These are phyloP conservation scores for Cebus imitator DNA, from an alignment of 2,113 vertebrate genomes.

Conservation along the genomic window DNA sequence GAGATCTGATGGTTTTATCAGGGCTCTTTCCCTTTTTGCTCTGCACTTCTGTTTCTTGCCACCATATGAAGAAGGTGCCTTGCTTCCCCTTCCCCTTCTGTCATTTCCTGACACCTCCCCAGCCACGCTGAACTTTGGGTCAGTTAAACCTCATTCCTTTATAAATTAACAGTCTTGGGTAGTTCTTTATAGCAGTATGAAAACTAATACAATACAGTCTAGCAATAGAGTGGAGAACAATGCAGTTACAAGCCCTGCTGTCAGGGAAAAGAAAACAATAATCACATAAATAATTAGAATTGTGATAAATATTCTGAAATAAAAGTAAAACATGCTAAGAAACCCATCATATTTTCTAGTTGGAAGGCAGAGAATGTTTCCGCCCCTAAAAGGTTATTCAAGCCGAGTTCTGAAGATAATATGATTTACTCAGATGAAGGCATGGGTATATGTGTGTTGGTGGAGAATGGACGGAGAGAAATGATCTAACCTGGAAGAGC, in stretches of 20 bases:
- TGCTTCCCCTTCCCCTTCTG: too few species aligned
- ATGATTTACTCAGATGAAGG: neutral
- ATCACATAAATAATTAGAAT: neutral
- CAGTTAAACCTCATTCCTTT: too few species aligned
- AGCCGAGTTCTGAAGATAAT: neutral
- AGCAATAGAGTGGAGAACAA: neutral
- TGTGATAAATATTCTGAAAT: neutral
- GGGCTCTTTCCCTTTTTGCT: too few species aligned
- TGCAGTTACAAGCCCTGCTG: neutral
- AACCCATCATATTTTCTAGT: neutral
- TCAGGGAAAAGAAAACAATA: neutral
- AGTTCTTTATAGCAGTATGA: too few species aligned
- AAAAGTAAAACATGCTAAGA: neutral
- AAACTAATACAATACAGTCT: neutral
- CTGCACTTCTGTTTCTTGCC: too few species aligned
- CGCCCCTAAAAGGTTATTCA: neutral
- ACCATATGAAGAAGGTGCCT: too few species aligned
- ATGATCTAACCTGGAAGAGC: neutral
- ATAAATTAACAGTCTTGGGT: too few species aligned
- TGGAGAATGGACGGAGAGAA: too few species aligned
- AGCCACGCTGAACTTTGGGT: too few species aligned
- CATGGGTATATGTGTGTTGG: neutral
- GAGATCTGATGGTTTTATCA: too few species aligned
- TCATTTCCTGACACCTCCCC: too few species aligned
- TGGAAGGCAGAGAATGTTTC: neutral